Base-by-base conservation (phyloP, 2,113 vertebrate species). In the Percopsis transmontana region DNA sequence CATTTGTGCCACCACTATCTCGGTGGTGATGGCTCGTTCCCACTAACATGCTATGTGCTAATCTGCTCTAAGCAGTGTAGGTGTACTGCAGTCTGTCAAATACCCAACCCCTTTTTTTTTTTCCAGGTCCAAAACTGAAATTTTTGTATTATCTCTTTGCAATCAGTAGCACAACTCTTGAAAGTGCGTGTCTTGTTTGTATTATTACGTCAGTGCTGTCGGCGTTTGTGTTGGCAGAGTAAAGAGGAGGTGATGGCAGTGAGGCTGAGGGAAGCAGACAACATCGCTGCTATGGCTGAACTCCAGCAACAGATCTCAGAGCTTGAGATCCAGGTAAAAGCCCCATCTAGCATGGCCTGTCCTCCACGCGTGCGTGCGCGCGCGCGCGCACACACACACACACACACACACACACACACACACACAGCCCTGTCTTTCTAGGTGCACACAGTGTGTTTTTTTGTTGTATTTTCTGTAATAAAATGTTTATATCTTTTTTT, bases 241-340 rank as follows among this genome's bases (percentile, higher is more conserved):
- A 99, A 99, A 70, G 97, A 99, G 84, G 96, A 98, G 72, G 95
- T 99, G 84, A 99, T 99, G 97, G 96, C 97, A 10, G 96, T 96
- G 50, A 92, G 96, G 75, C 92, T 99, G 62, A 91, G 97, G 27
- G 97, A 99, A 72, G 97, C 97, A 66, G 97, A 99, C 70, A 94
- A 95, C 85, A 98, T 99, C 4, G 97, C 97, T 56, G 94, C 95
- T 20, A 95, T 99, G 91, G 97, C 96, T 16, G 97, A 99, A 15
- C 93, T 99, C 6, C 96, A 94, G 59, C 97, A 99, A 67, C 96
- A 97, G 18, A 96, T 99, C 77, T 97, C 97, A 27, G 97, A 99
- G 77, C 91, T 99, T 19, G 97, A 98, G 90, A 98, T 99, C 80
- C 96, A 99, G 96, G 97, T 99, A 94, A 67, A 44, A 27, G 12